phyloP scores from a whole-genome alignment of 2,888 invertebrate genomes.

The Phaedon cochleariae region DNA sequence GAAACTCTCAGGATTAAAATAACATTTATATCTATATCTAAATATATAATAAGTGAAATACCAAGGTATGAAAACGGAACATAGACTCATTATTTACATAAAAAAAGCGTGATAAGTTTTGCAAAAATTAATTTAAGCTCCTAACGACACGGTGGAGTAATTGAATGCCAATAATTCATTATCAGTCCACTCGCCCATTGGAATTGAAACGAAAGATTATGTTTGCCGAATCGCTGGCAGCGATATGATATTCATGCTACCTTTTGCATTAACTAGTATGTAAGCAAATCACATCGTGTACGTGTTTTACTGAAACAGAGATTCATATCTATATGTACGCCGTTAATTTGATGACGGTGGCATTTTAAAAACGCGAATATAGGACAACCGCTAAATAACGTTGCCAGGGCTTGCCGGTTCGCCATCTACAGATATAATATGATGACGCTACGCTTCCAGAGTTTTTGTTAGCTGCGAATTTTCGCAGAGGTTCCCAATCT shows the following conservation, averaged over 20 bases:
- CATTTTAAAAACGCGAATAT: slow-evolving; percentile 20
- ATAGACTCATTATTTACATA: no score
- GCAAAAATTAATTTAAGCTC: no score
- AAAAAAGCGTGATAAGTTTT: no score
- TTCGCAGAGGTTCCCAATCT: slow-evolving; percentile 3
- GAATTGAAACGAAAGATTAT: slow-evolving; percentile 26
- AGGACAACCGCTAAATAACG: slow-evolving; percentile 25
- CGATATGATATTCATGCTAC: slow-evolving; percentile 17
- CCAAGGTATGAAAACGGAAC: no score
- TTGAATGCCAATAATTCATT: no score
- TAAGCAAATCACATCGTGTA: slow-evolving; percentile 31
- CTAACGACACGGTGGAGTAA: no score
- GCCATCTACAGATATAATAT: slow-evolving; percentile 16
- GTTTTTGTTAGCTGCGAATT: slow-evolving; percentile 16
- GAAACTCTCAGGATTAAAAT: no score
- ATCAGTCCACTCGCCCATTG: no score
- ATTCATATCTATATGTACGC: slow-evolving; percentile 23
- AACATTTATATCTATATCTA: no score
- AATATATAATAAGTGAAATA: no score
- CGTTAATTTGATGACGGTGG: slow-evolving; percentile 30
- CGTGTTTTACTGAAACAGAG: slow-evolving; percentile 26
- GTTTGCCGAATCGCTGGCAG: slow-evolving; percentile 10
- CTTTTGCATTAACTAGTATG: slow-evolving; percentile 30
- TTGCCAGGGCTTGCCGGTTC: slow-evolving; percentile 11
- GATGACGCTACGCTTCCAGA: slow-evolving; percentile 18